Percentiles rank a stretch among this genome's conserved stretches.
phyloP scores from a whole-genome alignment of 2,797 vertebrate species.

The Eidolon dupreanum region DNA sequence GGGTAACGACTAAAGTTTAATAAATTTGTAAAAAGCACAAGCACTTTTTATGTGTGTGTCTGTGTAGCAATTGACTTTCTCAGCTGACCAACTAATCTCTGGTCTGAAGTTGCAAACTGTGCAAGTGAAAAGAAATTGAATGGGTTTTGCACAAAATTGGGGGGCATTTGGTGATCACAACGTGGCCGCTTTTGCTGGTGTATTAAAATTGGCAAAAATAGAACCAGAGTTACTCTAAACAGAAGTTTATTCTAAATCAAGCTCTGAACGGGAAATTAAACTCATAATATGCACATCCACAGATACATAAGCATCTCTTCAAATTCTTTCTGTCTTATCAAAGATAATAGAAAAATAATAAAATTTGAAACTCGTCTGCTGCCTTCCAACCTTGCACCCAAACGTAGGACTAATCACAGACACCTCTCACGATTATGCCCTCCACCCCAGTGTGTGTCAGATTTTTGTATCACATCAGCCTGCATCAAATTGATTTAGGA shows the following conservation, averaged over 20 bases:
- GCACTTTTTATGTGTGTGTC: neutral
- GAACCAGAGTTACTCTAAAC: neutral
- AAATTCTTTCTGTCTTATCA: neutral
- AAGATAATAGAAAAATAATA: neutral
- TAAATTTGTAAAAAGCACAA: neutral
- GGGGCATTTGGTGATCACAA: neutral
- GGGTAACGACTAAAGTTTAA: neutral
- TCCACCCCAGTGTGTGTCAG: neutral
- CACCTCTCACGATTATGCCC: too few species aligned
- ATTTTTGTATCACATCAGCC: neutral
- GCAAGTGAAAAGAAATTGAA: neutral
- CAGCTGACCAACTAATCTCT: neutral
- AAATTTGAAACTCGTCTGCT: neutral
- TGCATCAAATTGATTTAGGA: slow-evolving; percentile 42
- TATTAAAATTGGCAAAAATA: neutral
- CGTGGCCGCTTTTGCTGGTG: neutral
- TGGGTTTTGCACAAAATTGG: neutral
- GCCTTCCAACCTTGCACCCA: neutral
- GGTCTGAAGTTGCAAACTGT: slow-evolving; percentile 5
- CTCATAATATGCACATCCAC: neutral
- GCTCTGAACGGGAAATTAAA: neutral
- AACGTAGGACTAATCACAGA: neutral
- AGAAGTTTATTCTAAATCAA: neutral
- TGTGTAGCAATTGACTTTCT: neutral
- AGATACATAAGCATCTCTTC: neutral